A percentile compares a stretch with the other conserved stretches of the same genome.
Evolutionary conservation across 2,888 invertebrate genomes (phyloP).

Genomic region (Aelia acuminata): DNA sequence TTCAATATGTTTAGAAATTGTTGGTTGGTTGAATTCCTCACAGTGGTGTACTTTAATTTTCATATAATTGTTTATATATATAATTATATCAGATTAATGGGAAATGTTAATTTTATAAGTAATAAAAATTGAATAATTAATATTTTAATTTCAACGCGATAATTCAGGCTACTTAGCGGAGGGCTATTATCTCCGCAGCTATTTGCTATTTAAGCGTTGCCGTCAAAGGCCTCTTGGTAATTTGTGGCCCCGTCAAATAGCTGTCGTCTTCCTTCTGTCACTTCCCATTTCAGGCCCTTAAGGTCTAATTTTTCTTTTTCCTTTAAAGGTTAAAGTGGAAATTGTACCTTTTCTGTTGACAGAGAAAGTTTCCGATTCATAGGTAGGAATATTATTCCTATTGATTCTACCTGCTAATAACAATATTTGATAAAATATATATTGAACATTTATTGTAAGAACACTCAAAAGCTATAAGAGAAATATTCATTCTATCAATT

Average conservation of each 20-base stretch:
- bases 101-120: too few relatives aligned
- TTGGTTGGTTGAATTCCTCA: too few relatives aligned
- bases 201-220: background rate
- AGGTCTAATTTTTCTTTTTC: conserved; percentile 5
- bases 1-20: too few relatives aligned
- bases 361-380: background rate
- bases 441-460: too few relatives aligned
- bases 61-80: too few relatives aligned
- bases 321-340: background rate
- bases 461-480: too few relatives aligned
- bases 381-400: background rate
- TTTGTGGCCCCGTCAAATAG: conserved; percentile 21
- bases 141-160: background rate
- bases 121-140: too few relatives aligned
- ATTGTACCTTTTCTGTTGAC: background rate
- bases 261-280: conserved; percentile 29
- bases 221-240: background rate
- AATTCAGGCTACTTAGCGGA: too few relatives aligned
- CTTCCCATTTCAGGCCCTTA: background rate
- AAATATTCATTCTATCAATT: too few relatives aligned
- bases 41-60: too few relatives aligned
- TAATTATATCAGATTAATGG: too few relatives aligned
- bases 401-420: background rate
- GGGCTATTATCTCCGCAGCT: background rate
- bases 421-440: too few relatives aligned